Evolutionary conservation across 1,140 invertebrate species (phyloP).

Genomic region (Cherax destructor): DNA sequence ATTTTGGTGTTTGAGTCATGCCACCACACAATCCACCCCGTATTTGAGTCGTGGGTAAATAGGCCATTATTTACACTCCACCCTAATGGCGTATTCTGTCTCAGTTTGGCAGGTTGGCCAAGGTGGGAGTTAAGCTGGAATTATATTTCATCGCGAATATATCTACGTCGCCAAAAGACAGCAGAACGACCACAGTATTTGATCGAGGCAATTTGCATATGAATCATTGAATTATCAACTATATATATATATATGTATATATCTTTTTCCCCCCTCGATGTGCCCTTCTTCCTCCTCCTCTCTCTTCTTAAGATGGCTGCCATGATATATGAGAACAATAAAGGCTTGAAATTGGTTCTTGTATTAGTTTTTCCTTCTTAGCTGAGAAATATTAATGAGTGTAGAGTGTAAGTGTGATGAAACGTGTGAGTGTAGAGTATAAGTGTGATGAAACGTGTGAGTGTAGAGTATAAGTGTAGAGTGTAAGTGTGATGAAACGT

Average conservation of each 20-base stretch:
- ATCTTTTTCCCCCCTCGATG: too few relatives aligned
- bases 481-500: background rate
- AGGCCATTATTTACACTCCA: too few relatives aligned
- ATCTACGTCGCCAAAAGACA: constrained; percentile 24
- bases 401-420: too few relatives aligned
- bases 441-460: too few relatives aligned
- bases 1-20: background rate
- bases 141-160: constrained; percentile 27
- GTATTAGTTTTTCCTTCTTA: constrained; percentile 39
- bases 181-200: constrained; percentile 38
- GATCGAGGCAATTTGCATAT: constrained; percentile 40
- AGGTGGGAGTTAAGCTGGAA: background rate
- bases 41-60: background rate
- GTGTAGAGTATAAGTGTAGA: background rate
- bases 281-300: background rate
- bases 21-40: background rate
- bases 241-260: constrained; percentile 25
- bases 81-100: too few relatives aligned
- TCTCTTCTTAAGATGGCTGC: background rate
- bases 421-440: too few relatives aligned
- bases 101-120: too few relatives aligned
- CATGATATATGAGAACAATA: constrained; percentile 45
- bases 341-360: constrained; percentile 34
- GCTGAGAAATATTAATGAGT: background rate
- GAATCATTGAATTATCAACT: constrained; percentile 38